These are phyloP conservation scores for Chymomyza amoena DNA, from an alignment of 2,888 invertebrate genomes.

Conservation along the genomic window DNA sequence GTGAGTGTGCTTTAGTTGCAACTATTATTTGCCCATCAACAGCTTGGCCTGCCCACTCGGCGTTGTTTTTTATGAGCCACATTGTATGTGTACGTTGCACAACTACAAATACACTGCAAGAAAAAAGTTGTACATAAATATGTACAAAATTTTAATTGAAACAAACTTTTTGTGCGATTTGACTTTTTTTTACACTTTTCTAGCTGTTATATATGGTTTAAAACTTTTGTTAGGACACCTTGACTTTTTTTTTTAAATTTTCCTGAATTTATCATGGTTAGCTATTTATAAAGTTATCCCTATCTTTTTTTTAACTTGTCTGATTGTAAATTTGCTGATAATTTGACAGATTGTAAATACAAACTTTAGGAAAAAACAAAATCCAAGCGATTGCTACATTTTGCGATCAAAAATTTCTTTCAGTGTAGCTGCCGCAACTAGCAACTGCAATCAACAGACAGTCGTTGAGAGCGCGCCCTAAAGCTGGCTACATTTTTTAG, in stretches of 20 bases:
- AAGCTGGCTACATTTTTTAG: background rate
- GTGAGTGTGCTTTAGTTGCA: constrained; percentile 50
- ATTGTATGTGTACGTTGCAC: constrained; percentile 47
- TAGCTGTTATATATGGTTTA: too few relatives aligned
- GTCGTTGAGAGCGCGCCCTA: constrained; percentile 10
- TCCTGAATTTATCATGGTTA: too few relatives aligned
- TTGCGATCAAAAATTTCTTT: background rate
- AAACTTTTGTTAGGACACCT: too few relatives aligned
- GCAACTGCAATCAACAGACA: constrained; percentile 25
- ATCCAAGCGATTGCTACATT: background rate
- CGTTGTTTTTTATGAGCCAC: constrained; percentile 24
- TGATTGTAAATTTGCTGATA: too few relatives aligned
- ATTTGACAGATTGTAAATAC: too few relatives aligned
- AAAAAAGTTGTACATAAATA: background rate
- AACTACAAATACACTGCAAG: constrained; percentile 26
- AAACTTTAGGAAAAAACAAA: too few relatives aligned
- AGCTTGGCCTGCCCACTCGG: constrained; percentile 60
- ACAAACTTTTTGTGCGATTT: too few relatives aligned
- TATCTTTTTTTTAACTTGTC: too few relatives aligned
- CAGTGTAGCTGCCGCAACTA: constrained; percentile 8
- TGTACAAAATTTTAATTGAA: too few relatives aligned
- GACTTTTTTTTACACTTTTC: too few relatives aligned
- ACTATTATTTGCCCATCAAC: constrained; percentile 71
- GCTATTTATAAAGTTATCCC: too few relatives aligned
- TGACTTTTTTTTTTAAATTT: too few relatives aligned